Evolutionary conservation across 2,888 invertebrate genomes (phyloP), one percentile per base, ranked within the genome.

Genomic region (Tenthredo amoena): DNA sequence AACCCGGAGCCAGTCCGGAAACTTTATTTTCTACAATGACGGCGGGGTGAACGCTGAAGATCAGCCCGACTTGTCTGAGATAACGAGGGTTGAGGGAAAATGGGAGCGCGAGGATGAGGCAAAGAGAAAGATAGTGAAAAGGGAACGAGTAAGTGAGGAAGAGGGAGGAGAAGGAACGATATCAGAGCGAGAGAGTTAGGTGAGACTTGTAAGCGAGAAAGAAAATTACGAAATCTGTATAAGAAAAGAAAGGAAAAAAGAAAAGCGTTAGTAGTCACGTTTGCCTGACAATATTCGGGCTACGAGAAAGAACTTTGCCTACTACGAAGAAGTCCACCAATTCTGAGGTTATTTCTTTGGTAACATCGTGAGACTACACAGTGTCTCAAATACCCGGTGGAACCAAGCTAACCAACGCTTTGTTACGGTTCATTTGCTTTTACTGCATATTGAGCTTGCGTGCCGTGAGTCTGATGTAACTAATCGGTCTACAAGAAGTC

Each of bases 1-100:
- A 89, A 88, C 85, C 88, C 87, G 85, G 87, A 85, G 87, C 86
- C 87, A 88, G 87, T 87, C 85, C 87, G 85, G 88, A 89, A 89
- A 89, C 89, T 91, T 90, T 89, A 89, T 90, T 90, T 88, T 88
- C 88, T 87, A 88, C 89, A 89, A 90, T 89, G 89, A 87, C 87
- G 86, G 85, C 77, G 85, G 88, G 87, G 81, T 81, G 34, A 89
- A 89, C 86, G 88, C 87, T 89, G 87, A 90, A 90, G 89, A 91
- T 89, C 89, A 85, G 85, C 84, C 62, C 65, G 84, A 84, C 74
- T 85, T 68, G 85, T 40, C 71, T 71, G 83, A 71, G 62, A 72
- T 82, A 79, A 81, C 82, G 58, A 62, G 82, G 85, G 85, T 81
- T 81, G 79, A 82, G 83, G 72, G 81, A 82, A 85, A 85, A 85